Percentiles rank a stretch among this genome's conserved stretches.
Evolutionary conservation across 2,888 invertebrate genomes (phyloP).

Genomic region (Eupithecia tripunctaria): DNA sequence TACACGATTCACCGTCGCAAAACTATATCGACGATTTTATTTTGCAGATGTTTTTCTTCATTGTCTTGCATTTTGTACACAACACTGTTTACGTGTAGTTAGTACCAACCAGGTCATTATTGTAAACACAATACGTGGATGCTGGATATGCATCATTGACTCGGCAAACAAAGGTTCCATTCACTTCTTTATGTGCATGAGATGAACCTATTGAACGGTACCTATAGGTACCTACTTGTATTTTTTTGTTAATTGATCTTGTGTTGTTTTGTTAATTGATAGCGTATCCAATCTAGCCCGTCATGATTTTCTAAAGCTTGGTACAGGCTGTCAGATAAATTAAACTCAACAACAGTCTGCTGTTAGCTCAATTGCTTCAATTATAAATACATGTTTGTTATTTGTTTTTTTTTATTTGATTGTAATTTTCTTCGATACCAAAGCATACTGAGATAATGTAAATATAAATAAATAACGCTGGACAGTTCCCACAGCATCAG

Average conservation of each 20-base stretch:
- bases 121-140: slow-evolving; percentile 16
- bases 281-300: neutral
- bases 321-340: too few relatives aligned
- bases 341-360: too few relatives aligned
- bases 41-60: neutral
- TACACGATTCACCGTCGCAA: neutral
- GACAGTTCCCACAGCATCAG: too few relatives aligned
- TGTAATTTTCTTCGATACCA: too few relatives aligned
- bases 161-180: slow-evolving; percentile 26
- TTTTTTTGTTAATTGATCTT: too few relatives aligned
- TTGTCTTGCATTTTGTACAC: slow-evolving; percentile 1
- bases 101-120: neutral
- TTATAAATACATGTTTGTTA: too few relatives aligned
- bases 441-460: too few relatives aligned
- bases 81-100: slow-evolving; percentile 2
- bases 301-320: neutral
- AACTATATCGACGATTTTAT: too few relatives aligned
- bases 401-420: too few relatives aligned
- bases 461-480: too few relatives aligned
- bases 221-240: neutral
- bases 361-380: too few relatives aligned
- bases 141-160: slow-evolving; percentile 30
- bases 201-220: neutral
- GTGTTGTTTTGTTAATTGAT: slow-evolving; percentile 1
- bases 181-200: slow-evolving; percentile 23